A percentile compares a stretch with the other conserved stretches of the same genome.
phyloP scores from a whole-genome alignment of 2,888 invertebrate genomes.

The Drymonia ruficornis region DNA sequence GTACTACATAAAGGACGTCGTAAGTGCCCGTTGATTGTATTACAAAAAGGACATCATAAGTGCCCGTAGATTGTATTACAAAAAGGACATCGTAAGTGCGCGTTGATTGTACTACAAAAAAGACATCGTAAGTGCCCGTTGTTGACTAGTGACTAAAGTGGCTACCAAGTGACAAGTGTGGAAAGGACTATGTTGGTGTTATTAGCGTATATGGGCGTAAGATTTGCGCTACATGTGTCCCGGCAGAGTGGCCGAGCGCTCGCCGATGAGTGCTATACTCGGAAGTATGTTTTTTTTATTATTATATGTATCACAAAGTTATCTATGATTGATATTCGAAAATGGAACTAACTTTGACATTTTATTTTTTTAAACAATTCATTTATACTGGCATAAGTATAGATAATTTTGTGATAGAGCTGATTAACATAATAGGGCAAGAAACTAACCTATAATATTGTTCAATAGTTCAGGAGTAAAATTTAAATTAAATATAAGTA shows the following conservation, averaged over 20 bases:
- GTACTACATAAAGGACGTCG: no score
- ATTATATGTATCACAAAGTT: neutral
- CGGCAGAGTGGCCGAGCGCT: constrained; percentile 74
- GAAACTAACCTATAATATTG: neutral
- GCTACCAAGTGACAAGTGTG: constrained; percentile 16
- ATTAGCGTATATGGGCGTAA: constrained; percentile 75
- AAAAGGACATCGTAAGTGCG: no score
- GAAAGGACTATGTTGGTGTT: constrained; percentile 74
- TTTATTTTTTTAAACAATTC: no score
- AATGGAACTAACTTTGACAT: neutral
- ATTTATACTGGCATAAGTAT: no score
- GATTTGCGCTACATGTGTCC: constrained; percentile 78
- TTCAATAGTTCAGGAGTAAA: no score
- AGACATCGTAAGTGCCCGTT: no score
- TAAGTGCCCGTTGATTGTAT: no score
- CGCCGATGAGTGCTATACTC: constrained; percentile 79
- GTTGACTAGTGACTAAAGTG: constrained; percentile 7
- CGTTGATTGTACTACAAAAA: no score
- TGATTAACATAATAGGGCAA: neutral
- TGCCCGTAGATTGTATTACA: no score
- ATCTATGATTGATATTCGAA: neutral
- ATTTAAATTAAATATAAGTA: no score
- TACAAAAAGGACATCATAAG: no score
- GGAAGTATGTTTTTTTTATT: constrained; percentile 65
- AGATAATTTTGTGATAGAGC: neutral